phyloP scores from a whole-genome alignment of 1,140 invertebrate species.

The Drosophila parabipectinata region DNA sequence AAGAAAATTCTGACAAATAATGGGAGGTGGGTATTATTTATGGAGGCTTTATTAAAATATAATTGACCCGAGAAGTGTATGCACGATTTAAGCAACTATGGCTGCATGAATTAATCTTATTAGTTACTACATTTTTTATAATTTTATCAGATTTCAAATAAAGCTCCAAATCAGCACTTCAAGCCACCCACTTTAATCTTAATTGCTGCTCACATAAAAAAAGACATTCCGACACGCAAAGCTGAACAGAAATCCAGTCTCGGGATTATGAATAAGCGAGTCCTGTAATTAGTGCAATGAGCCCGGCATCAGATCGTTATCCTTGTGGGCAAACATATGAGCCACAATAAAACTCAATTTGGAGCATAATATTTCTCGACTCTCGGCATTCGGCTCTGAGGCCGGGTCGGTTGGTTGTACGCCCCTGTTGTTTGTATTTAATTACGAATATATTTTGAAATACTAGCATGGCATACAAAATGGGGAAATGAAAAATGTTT shows the following conservation, averaged over 20 bases:
- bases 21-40: conserved; percentile 57
- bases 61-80: neutral
- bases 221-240: conserved; percentile 55
- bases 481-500: conserved; percentile 78
- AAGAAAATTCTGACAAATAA: conserved; percentile 63
- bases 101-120: neutral
- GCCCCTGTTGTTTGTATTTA: conserved; percentile 56
- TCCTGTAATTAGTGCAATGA: conserved; percentile 73
- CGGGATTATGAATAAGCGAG: conserved; percentile 56
- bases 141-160: neutral
- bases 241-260: conserved; percentile 40
- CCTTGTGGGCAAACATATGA: conserved; percentile 46
- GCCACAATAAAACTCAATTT: conserved; percentile 77
- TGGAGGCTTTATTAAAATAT: conserved; percentile 43
- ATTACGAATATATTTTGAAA: conserved; percentile 80
- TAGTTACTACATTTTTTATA: neutral
- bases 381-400: conserved; percentile 2
- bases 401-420: neutral
- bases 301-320: conserved; percentile 62
- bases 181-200: conserved; percentile 20
- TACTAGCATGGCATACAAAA: conserved; percentile 77
- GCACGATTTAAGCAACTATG: neutral
- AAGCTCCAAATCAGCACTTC: neutral
- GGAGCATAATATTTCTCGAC: conserved; percentile 57
- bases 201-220: conserved; percentile 41